Base-by-base conservation (phyloP, 2,888 invertebrate genomes). In the Idaea straminata region DNA sequence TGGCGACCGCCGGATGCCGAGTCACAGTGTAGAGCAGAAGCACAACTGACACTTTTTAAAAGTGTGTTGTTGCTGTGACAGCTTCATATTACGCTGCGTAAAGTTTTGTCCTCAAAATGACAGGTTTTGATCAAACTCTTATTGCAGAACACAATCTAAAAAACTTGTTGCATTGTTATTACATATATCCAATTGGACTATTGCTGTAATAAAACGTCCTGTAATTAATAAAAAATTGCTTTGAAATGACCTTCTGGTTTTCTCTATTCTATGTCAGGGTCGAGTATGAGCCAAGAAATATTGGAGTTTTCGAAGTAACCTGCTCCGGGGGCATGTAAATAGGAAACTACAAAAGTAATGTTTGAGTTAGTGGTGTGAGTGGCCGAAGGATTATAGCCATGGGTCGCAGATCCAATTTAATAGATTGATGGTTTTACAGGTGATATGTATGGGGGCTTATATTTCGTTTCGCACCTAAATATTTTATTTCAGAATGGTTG, bases 251-350 rank as follows among this genome's bases (percentile, higher is more conserved):
- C 47, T 2, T 47, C 47, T 47, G 47, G 47, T 47, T 47, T 47
- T 59, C 34, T 59, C 16, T 59, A 7, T 62, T 35, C 73, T 74
- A 69, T 74, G 71, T 16, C 69, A 59, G 68, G 70, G 79, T 78
- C 80, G 77, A 78, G 83, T 84, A 84, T 83, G 84, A 84, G 87
- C 83, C 84, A 88, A 89, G 90, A 89, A 89, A 89, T 90, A 90
- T 90, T 88, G 87, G 87, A 89, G 87, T 90, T 89, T 84, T 82
- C 86, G 83, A 87, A 90, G 88, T 88, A 90, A 90, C 87, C 88
- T 89, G 88, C 88, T 90, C 89, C 88, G 86, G 89, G 89, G 85
- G 86, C 88, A 91, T 91, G 91, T 89, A 91, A 91, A 92, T 91
- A 88, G 86, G 86, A 83, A 88, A 89, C 87, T 88, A 88, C 88